Percentiles rank a stretch among this genome's conserved stretches.
Conservation (phyloP, 1,140 invertebrate species). For the Cyphomyrmex costatus region DNA sequence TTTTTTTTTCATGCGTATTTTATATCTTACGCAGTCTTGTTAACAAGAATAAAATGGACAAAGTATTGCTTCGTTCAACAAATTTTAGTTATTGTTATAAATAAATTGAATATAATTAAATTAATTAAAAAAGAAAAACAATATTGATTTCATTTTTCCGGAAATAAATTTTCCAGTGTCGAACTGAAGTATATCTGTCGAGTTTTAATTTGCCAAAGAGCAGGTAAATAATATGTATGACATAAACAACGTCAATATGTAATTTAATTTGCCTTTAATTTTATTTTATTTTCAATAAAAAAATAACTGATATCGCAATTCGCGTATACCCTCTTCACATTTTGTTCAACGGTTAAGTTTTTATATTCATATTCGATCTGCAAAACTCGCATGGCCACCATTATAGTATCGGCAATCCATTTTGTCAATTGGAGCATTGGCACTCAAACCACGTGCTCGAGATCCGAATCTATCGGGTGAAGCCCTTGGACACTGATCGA, state of each 20-base stretch:
- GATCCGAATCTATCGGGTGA: slow-evolving; percentile 43
- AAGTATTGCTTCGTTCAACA: not conserved
- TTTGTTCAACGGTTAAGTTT: slow-evolving; percentile 23
- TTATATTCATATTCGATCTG: slow-evolving; percentile 33
- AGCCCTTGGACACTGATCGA: slow-evolving; percentile 39
- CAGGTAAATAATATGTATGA: not conserved
- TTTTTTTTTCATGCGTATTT: not conserved
- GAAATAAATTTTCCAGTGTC: not conserved
- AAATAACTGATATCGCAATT: slow-evolving; percentile 37
- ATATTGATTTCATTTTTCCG: not conserved
- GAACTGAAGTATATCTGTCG: not conserved
- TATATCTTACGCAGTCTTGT: not conserved
- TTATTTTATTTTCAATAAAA: slow-evolving; percentile 21
- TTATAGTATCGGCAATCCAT: slow-evolving; percentile 68
- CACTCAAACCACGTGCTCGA: slow-evolving; percentile 21
- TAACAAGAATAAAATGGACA: not conserved
- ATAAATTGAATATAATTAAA: not conserved
- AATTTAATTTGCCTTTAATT: slow-evolving; percentile 39
- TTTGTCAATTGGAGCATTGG: slow-evolving; percentile 63
- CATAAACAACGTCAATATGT: not conserved
- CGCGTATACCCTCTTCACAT: slow-evolving; percentile 18
- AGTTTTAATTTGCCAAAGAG: not conserved
- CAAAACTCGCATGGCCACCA: slow-evolving; percentile 38
- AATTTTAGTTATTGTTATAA: not conserved
- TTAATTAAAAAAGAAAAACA: not conserved